A percentile compares a stretch with the other conserved stretches of the same genome.
phyloP scores from a whole-genome alignment of 2,888 invertebrate genomes.

The Magallana nippona region DNA sequence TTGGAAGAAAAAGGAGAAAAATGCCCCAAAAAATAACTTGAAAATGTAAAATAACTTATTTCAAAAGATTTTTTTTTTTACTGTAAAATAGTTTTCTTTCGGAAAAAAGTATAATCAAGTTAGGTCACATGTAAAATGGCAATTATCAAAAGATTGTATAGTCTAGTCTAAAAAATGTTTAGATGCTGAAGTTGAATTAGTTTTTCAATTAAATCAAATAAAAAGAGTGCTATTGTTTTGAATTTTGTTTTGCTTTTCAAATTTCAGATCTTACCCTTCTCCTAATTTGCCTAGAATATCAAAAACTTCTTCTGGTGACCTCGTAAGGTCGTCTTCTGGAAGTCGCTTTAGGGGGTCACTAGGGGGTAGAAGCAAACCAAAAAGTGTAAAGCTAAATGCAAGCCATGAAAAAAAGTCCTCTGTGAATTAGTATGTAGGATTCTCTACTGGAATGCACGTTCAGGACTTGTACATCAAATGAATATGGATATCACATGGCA shows the following conservation, averaged over 20 bases:
- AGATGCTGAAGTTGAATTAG: not conserved
- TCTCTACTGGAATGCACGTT: slow-evolving; percentile 1
- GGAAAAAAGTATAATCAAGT: too few relatives aligned
- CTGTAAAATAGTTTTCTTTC: too few relatives aligned
- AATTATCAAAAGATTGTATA: too few relatives aligned
- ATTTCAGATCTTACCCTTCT: slow-evolving; percentile 86
- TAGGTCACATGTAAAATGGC: too few relatives aligned
- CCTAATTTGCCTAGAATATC: slow-evolving; percentile 99
- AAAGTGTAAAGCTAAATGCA: slow-evolving; percentile 35
- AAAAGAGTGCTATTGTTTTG: too few relatives aligned
- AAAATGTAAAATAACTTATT: too few relatives aligned
- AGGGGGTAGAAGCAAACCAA: slow-evolving; percentile 46
- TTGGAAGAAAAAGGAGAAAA: too few relatives aligned
- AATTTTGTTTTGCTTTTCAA: not conserved
- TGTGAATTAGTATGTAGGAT: not conserved
- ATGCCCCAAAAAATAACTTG: too few relatives aligned
- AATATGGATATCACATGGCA: slow-evolving; percentile 7
- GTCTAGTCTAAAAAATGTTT: too few relatives aligned
- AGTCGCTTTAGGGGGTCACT: slow-evolving; percentile 81
- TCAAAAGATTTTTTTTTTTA: too few relatives aligned
- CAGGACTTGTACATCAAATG: slow-evolving; percentile 11
- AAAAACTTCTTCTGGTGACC: slow-evolving; percentile 98
- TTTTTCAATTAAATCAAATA: not conserved
- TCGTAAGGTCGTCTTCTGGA: slow-evolving; percentile 96
- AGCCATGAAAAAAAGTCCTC: slow-evolving; percentile 29